Evolutionary conservation across 2,888 invertebrate species (phyloP).

Genomic region (Synergus japonicus): DNA sequence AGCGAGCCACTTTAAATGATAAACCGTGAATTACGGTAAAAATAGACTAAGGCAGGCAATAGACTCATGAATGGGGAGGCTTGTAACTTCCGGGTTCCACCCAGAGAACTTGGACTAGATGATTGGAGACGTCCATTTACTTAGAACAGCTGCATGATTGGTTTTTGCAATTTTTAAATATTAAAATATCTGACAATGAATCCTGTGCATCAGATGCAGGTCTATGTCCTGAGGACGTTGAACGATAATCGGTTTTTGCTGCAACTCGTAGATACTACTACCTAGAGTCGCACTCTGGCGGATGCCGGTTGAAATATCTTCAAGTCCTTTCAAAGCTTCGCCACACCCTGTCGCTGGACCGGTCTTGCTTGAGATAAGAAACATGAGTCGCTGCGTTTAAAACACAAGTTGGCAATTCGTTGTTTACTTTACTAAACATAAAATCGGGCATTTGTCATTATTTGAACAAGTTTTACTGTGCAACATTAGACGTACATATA

Average conservation of each 20-base stretch:
- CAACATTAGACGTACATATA: background rate
- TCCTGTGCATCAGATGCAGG: background rate
- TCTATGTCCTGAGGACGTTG: constrained; percentile 2
- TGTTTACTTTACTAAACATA: background rate
- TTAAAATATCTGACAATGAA: background rate
- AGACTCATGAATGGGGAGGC: constrained; percentile 15
- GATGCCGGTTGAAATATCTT: constrained; percentile 61
- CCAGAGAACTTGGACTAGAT: constrained; percentile 27
- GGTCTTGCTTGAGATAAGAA: constrained; percentile 13
- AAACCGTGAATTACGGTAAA: constrained; percentile 2
- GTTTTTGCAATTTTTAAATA: background rate
- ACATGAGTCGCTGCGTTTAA: background rate
- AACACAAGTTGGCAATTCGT: background rate
- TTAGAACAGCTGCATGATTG: constrained; percentile 3
- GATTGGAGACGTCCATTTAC: background rate
- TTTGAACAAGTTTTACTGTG: background rate
- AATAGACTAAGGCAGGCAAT: constrained; percentile 4
- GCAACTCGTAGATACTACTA: constrained; percentile 22
- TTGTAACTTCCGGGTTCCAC: constrained; percentile 21
- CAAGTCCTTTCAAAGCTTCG: constrained; percentile 65
- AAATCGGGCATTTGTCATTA: background rate
- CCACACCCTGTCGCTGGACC: constrained; percentile 67
- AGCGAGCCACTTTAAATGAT: background rate
- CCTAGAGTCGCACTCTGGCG: constrained; percentile 55
- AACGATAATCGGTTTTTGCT: constrained; percentile 21